Evolutionary conservation across 2,888 invertebrate species (phyloP).

Genomic region (Anodontia alba): DNA sequence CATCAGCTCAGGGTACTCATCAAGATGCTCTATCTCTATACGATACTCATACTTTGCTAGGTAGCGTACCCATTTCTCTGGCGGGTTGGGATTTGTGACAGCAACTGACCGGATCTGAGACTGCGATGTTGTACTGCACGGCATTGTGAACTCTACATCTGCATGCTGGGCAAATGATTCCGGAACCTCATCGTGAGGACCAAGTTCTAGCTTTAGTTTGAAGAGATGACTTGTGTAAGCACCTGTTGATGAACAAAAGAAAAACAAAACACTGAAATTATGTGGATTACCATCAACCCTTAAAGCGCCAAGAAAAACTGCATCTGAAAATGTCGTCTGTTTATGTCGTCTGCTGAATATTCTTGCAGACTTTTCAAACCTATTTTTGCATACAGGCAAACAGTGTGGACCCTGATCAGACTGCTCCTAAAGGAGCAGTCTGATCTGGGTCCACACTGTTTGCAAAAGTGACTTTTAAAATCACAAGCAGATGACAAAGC

Average conservation of each 20-base stretch:
- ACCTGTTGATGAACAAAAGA: slow-evolving; percentile 87
- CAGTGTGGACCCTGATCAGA: too few species aligned
- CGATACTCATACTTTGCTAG: slow-evolving; percentile 92
- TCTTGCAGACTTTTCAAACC: too few species aligned
- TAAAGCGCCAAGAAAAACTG: too few species aligned
- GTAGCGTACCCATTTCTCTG: slow-evolving; percentile 99
- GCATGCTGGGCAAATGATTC: slow-evolving; percentile 95
- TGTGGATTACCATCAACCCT: too few species aligned
- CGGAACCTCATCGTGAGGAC: slow-evolving; percentile 98
- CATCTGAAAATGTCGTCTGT: too few species aligned
- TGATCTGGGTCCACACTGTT: too few species aligned
- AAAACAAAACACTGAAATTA: too few species aligned
- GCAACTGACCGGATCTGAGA: slow-evolving; percentile 95
- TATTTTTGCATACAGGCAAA: too few species aligned
- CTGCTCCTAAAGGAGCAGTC: too few species aligned
- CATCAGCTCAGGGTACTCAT: slow-evolving; percentile 61
- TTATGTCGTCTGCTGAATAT: too few species aligned
- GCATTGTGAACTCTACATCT: slow-evolving; percentile 99
- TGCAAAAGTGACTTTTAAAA: too few species aligned
- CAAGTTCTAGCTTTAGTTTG: slow-evolving; percentile 96
- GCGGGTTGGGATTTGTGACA: slow-evolving; percentile 89
- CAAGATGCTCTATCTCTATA: slow-evolving; percentile 81
- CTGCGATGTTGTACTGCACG: slow-evolving; percentile 92
- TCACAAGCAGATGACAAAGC: too few species aligned
- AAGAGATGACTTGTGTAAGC: slow-evolving; percentile 99